Evolutionary conservation across 2,113 vertebrate species (phyloP).

Genomic region (Isurus oxyrinchus): DNA sequence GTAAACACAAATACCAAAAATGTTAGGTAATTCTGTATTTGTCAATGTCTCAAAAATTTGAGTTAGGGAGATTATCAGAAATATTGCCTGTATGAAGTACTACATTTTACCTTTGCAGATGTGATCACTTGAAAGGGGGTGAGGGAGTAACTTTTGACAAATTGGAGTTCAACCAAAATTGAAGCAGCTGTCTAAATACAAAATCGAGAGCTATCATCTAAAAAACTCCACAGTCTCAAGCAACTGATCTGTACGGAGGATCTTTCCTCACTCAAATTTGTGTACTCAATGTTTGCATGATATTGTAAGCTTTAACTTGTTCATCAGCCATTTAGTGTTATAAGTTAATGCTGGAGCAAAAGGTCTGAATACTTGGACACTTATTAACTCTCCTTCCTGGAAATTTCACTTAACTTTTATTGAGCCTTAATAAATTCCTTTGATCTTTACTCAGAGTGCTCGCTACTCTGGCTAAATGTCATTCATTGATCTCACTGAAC

Average conservation of each 20-base stretch:
- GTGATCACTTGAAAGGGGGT: not conserved
- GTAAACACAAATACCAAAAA: not conserved
- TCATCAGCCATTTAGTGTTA: not conserved
- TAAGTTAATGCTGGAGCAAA: no score
- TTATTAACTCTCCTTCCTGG: not conserved
- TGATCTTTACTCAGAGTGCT: not conserved
- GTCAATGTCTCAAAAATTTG: not conserved
- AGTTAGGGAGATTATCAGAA: not conserved
- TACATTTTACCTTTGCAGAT: not conserved
- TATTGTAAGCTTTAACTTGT: no score
- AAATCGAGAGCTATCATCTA: not conserved
- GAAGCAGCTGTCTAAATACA: not conserved
- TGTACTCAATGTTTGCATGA: not conserved
- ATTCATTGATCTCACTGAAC: not conserved
- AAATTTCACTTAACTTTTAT: not conserved
- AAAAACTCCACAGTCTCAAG: not conserved
- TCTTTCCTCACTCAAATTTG: not conserved
- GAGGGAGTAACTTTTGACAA: not conserved
- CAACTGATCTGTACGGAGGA: not conserved
- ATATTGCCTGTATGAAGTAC: not conserved
- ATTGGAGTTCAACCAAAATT: not conserved
- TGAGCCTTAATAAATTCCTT: not conserved
- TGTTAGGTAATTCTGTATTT: not conserved
- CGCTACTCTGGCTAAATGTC: not conserved
- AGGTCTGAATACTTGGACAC: not conserved